phyloP scores from a whole-genome alignment of 2,888 invertebrate species.

The Troides oblongomaculatus region DNA sequence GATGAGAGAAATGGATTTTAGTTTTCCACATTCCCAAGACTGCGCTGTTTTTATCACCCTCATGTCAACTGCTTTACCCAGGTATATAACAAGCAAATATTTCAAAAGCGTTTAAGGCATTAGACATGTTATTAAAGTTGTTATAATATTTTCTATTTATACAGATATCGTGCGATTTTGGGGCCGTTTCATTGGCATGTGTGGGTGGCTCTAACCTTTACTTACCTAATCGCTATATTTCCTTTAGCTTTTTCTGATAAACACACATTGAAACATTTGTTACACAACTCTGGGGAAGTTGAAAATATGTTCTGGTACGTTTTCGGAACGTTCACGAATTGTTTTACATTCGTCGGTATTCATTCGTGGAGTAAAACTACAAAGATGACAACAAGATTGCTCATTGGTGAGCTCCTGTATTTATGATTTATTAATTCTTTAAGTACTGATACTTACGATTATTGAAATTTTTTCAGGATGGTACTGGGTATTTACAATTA shows the following conservation, averaged over 20 bases:
- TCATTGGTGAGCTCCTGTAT: slow-evolving; percentile 80
- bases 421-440: slow-evolving; percentile 4
- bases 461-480: slow-evolving; percentile 71
- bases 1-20: slow-evolving; percentile 77
- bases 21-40: slow-evolving; percentile 84
- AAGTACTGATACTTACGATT: no score
- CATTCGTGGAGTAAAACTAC: slow-evolving; percentile 86
- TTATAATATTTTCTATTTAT: slow-evolving; percentile 31
- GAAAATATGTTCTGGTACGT: slow-evolving; percentile 94
- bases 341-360: slow-evolving; percentile 85
- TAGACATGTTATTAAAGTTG: no score
- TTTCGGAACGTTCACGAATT: slow-evolving; percentile 91
- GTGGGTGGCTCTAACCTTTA: slow-evolving; percentile 86
- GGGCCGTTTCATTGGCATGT: slow-evolving; percentile 91
- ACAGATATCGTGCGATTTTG: slow-evolving; percentile 88
- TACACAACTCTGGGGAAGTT: slow-evolving; percentile 85
- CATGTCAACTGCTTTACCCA: slow-evolving; percentile 88
- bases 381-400: slow-evolving; percentile 84
- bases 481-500: slow-evolving; percentile 93
- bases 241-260: slow-evolving; percentile 88
- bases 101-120: no score
- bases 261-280: slow-evolving; percentile 82
- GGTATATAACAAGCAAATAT: slow-evolving; percentile 54
- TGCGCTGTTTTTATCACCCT: slow-evolving; percentile 89
- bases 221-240: slow-evolving; percentile 86